A percentile compares a stretch with the other conserved stretches of the same genome.
phyloP scores from a whole-genome alignment of 1,140 invertebrate genomes.

The Oryctes rhinoceros region DNA sequence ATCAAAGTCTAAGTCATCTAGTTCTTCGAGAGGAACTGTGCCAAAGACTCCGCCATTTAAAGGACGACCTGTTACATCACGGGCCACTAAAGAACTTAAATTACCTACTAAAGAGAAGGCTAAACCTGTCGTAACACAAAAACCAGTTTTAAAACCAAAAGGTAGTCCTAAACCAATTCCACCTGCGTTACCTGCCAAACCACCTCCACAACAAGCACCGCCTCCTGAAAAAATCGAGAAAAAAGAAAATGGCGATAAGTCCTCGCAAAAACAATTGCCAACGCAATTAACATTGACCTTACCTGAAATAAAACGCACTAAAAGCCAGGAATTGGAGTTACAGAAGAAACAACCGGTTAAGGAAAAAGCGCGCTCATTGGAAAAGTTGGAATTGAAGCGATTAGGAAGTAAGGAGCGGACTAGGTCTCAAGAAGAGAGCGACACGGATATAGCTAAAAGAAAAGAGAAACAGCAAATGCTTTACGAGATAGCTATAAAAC shows the following conservation, averaged over 20 bases:
- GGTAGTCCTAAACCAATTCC: slow-evolving; percentile 44
- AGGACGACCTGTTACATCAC: background rate
- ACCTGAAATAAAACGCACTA: slow-evolving; percentile 68
- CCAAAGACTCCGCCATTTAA: slow-evolving; percentile 10
- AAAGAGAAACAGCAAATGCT: slow-evolving; percentile 75
- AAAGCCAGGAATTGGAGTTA: slow-evolving; percentile 70
- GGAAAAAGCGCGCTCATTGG: slow-evolving; percentile 72
- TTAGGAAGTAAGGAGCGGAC: slow-evolving; percentile 71
- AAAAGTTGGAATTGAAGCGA: slow-evolving; percentile 69
- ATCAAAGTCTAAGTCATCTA: slow-evolving; percentile 47
- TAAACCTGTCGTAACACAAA: slow-evolving; percentile 44
- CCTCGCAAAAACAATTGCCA: slow-evolving; percentile 64
- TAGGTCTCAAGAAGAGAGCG: slow-evolving; percentile 72
- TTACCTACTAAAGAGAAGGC: slow-evolving; percentile 45
- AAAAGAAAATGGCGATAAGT: slow-evolving; percentile 4
- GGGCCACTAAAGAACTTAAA: slow-evolving; percentile 43
- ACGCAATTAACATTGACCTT: slow-evolving; percentile 65
- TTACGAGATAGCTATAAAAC: slow-evolving; percentile 74
- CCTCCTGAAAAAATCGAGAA: slow-evolving; percentile 48
- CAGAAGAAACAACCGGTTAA: slow-evolving; percentile 65
- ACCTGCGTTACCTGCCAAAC: slow-evolving; percentile 44
- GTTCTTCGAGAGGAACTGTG: background rate
- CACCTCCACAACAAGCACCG: slow-evolving; percentile 44
- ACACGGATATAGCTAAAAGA: slow-evolving; percentile 72
- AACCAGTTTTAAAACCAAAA: slow-evolving; percentile 43